phyloP scores from a whole-genome alignment of 2,888 invertebrate genomes.

The Lomographa bimaculata region DNA sequence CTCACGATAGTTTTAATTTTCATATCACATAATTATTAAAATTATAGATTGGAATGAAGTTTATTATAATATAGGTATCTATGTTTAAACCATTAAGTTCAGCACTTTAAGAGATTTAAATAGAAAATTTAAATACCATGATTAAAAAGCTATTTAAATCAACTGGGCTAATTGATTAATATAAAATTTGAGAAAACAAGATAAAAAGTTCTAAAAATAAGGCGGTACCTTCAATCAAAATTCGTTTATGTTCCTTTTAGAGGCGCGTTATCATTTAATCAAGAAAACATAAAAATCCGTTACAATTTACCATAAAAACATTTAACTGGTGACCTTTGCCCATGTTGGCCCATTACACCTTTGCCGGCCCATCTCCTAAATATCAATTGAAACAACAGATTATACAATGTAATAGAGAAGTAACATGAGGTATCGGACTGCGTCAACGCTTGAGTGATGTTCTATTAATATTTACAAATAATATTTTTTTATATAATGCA shows the following conservation, averaged over 20 bases:
- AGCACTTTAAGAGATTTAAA: no score
- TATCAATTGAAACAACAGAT: conserved; percentile 37
- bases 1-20: no score
- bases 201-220: conserved; percentile 13
- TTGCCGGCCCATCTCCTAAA: conserved; percentile 26
- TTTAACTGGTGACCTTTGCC: conserved; percentile 33
- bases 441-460: no score
- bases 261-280: conserved; percentile 23
- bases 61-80: no score
- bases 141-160: no score
- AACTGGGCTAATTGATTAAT: conserved; percentile 15
- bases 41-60: no score
- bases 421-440: no score
- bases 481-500: no score
- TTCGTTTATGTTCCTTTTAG: conserved; percentile 24
- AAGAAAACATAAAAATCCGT: conserved; percentile 26
- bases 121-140: no score
- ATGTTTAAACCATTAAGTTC: no score
- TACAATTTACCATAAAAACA: conserved; percentile 28
- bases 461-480: no score
- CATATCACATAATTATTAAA: no score
- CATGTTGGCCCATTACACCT: conserved; percentile 27
- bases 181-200: conserved; percentile 8
- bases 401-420: not conserved
- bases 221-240: conserved; percentile 24